Percentiles rank a stretch among this genome's conserved stretches.
phyloP scores from a whole-genome alignment of 2,888 invertebrate species.

The Clanis bilineata region DNA sequence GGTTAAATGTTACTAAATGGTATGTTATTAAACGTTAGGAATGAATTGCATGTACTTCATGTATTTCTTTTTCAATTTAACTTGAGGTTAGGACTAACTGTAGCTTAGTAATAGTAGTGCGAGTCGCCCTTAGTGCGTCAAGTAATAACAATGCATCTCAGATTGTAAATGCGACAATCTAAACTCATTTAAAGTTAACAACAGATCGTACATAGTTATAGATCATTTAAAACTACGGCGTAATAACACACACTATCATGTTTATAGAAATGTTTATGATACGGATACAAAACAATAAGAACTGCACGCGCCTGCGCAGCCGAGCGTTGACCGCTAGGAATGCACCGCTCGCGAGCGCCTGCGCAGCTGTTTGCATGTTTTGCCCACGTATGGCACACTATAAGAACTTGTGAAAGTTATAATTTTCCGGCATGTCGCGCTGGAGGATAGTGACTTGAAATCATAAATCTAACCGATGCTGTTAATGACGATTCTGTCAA shows the following conservation, averaged over 20 bases:
- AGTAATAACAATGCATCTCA: no score
- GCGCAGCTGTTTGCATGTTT: conserved; percentile 55
- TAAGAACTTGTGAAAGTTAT: no score
- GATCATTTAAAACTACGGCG: neutral
- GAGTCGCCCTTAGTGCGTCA: no score
- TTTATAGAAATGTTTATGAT: neutral
- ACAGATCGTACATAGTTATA: neutral
- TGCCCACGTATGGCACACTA: conserved; percentile 27
- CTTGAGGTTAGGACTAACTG: no score
- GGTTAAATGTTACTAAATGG: no score
- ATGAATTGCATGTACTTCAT: no score
- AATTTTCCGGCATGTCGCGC: neutral
- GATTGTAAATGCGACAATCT: neutral
- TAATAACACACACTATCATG: neutral
- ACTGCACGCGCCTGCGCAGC: conserved; percentile 21
- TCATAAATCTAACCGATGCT: neutral
- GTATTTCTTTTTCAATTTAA: no score
- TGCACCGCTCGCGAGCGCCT: conserved; percentile 48
- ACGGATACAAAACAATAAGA: conserved; percentile 20
- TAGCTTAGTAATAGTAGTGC: no score
- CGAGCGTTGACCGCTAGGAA: conserved; percentile 72
- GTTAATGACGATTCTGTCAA: neutral
- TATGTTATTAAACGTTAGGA: no score
- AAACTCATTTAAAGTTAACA: neutral
- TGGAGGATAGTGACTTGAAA: neutral